Base-by-base conservation (phyloP, 2,797 vertebrate species). In the Manis crassicaudata region DNA sequence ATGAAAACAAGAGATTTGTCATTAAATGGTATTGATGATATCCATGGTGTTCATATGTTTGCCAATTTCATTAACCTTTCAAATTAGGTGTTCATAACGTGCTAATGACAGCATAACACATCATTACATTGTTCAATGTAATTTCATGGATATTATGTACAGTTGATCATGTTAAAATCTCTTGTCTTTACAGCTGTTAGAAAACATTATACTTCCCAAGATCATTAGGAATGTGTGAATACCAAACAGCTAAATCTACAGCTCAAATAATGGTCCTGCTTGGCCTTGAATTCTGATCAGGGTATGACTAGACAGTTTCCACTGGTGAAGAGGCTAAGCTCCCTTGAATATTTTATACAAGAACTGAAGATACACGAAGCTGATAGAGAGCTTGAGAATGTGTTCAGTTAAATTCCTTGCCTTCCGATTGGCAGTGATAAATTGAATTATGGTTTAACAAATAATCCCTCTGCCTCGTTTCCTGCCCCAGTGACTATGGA, bases 61-160 rank as follows among this genome's bases (percentile, higher is more conserved):
- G 97, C 98, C 98, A 98, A 98, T 98, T 98, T 97, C 97, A 98
- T 98, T 98, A 98, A 98, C 98, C 98, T 98, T 98, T 97, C 98
- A 98, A 98, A 98, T 98, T 96, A 98, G 97, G 97, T 98, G 97
- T 98, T 98, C 98, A 96, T 90, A 87, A 97, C 90, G 94, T 98
- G 97, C 95, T 98, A 98, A 98, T 97, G 96, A 96, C 97, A 97
- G 97, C 96, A 97, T 96, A 97, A 98, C 97, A 98, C 97, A 98
- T 97, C 97, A 97, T 98, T 98, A 97, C 95, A 97, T 98, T 97
- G 97, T 97, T 98, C 98, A 98, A 93, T 97, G 98, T 95, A 98
- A 98, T 98, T 98, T 98, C 97, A 97, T 90, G 97, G 97, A 97
- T 97, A 97, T 98, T 98, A 97, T 97, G 96, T 97, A 97, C 88